Evolutionary conservation across 2,113 vertebrate genomes (phyloP).

Genomic region (Brachirus orientalis): DNA sequence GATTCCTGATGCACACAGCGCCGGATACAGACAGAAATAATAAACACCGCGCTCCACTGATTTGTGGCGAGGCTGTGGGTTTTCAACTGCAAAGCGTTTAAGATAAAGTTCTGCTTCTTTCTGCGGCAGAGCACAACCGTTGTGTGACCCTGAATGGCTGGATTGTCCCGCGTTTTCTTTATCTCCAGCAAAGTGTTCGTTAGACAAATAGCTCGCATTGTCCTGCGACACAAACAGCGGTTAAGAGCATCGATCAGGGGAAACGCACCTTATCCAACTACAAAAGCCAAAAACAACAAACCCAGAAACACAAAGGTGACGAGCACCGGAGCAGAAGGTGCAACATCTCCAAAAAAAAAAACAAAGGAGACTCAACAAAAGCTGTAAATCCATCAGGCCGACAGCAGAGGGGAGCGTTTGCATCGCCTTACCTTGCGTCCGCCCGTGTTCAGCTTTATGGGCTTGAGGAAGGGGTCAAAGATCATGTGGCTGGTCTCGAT

Average conservation of each 20-base stretch:
- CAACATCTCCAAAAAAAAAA: not conserved
- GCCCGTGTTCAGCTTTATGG: conserved; percentile 95
- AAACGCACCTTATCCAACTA: conserved; percentile 28
- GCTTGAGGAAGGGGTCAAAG: conserved; percentile 96
- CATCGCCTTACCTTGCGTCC: conserved; percentile 91
- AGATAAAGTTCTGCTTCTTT: conserved; percentile 20
- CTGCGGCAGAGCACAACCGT: conserved; percentile 15
- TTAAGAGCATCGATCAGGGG: conserved; percentile 42
- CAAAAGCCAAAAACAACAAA: conserved; percentile 6
- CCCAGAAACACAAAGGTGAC: conserved; percentile 8
- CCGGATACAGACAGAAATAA: conserved; percentile 6
- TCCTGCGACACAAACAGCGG: no score
- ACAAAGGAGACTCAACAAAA: not conserved
- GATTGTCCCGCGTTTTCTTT: conserved; percentile 12
- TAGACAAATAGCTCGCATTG: conserved; percentile 40
- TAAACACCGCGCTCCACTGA: conserved; percentile 41
- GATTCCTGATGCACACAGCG: conserved; percentile 7
- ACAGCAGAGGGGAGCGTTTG: not conserved
- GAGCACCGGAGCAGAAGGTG: not conserved
- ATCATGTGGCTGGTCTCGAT: conserved; percentile 99
- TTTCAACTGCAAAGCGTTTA: conserved; percentile 33
- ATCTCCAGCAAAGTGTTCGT: conserved; percentile 23
- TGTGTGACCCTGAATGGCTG: conserved; percentile 26
- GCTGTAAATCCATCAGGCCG: conserved; percentile 15
- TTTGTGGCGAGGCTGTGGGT: conserved; percentile 15